A percentile compares a stretch with the other conserved stretches of the same genome.
phyloP scores from a whole-genome alignment of 1,140 invertebrate genomes.

The Hycleus phaleratus region DNA sequence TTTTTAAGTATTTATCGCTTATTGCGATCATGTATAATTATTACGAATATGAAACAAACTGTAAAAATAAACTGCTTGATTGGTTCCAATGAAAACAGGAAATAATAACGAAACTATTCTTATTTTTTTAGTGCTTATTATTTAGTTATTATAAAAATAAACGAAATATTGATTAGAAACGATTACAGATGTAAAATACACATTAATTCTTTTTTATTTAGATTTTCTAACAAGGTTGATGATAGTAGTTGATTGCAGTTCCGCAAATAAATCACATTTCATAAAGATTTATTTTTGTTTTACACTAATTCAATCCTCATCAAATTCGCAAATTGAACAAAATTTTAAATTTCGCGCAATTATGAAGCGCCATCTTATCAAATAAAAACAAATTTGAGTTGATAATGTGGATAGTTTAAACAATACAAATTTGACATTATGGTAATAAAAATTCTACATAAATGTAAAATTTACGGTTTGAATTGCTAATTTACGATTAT shows the following conservation, averaged over 20 bases:
- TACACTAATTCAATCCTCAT: not conserved
- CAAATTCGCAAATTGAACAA: too few relatives aligned
- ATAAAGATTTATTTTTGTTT: slow-evolving; percentile 9
- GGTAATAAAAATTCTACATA: too few relatives aligned
- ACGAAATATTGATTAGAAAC: slow-evolving; percentile 1
- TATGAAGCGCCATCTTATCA: too few relatives aligned
- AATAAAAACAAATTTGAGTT: too few relatives aligned
- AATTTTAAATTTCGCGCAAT: too few relatives aligned
- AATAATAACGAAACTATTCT: too few relatives aligned
- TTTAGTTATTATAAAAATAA: slow-evolving; percentile 5
- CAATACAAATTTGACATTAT: too few relatives aligned
- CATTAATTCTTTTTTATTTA: slow-evolving; percentile 2
- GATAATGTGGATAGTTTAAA: too few relatives aligned
- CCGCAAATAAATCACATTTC: slow-evolving; percentile 15
- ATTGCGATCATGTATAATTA: slow-evolving; percentile 19
- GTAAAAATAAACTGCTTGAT: slow-evolving; percentile 15
- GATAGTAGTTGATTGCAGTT: slow-evolving; percentile 15
- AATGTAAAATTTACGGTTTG: too few relatives aligned
- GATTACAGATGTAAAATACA: slow-evolving; percentile 1
- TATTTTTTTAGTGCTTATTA: slow-evolving; percentile 13
- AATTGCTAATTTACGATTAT: too few relatives aligned
- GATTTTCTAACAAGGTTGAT: slow-evolving; percentile 15
- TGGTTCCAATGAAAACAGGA: slow-evolving; percentile 3
- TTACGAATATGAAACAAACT: slow-evolving; percentile 18
- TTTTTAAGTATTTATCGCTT: slow-evolving; percentile 15